phyloP scores from a whole-genome alignment of 2,888 invertebrate species.

The Leptinotarsa tumamoca region DNA sequence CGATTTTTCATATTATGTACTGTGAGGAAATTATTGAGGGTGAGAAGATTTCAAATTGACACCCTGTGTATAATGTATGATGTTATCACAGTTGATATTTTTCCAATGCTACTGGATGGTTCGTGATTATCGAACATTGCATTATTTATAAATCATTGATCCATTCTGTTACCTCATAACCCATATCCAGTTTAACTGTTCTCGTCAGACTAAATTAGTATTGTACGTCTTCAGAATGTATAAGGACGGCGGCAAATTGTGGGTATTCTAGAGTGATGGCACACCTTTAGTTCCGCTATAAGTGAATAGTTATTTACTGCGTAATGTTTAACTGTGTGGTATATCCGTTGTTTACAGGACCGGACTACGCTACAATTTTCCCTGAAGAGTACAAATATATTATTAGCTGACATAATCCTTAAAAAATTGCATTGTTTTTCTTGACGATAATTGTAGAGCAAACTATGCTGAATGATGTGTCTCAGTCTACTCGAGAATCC shows the following conservation, averaged over 20 bases:
- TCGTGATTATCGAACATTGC: too few relatives aligned
- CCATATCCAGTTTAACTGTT: conserved; percentile 9
- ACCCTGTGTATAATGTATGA: too few relatives aligned
- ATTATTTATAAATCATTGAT: background rate
- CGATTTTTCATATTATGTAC: too few relatives aligned
- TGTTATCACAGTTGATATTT: background rate
- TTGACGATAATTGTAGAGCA: too few relatives aligned
- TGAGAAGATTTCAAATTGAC: too few relatives aligned
- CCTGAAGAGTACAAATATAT: too few relatives aligned
- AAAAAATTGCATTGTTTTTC: too few relatives aligned
- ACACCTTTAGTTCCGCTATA: conserved; percentile 13
- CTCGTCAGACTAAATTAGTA: conserved; percentile 10
- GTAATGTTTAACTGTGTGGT: background rate
- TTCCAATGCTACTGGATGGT: background rate
- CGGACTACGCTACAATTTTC: background rate
- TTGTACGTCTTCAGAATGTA: conserved; percentile 1
- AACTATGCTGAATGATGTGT: too few relatives aligned
- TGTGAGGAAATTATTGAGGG: too few relatives aligned
- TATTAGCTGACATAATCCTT: too few relatives aligned
- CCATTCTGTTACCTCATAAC: conserved; percentile 7
- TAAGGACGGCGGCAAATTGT: conserved; percentile 1
- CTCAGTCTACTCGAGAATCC: background rate
- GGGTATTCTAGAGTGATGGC: background rate
- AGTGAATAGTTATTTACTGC: background rate
- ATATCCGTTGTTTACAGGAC: background rate